Evolutionary conservation across 1,140 invertebrate genomes (phyloP), one percentile per base, ranked within the genome.

Genomic region (Steinernema feltiae): DNA sequence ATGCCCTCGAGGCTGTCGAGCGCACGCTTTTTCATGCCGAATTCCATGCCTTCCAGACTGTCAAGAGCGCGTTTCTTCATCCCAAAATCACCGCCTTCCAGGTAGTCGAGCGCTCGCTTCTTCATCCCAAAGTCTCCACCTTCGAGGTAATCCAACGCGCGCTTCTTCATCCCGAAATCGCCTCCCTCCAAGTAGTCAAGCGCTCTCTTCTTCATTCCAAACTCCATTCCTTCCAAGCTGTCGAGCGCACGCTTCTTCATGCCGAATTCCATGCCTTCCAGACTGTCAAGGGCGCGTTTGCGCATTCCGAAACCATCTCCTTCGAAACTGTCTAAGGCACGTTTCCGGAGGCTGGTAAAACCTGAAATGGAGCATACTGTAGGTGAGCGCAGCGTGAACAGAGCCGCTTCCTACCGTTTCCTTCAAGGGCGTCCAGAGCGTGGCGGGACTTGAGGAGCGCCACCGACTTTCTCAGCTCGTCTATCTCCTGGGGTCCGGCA

Each of bases 11-110:
- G 35, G 30, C 31, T n/a, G 30, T 76, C 74, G 1, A 76, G 71
- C 15, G 74, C 74, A 1, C 73, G 46, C 21, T 76, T 76, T n/a
- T 76, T 76, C 0, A 73, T 27, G 0, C 70, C 32, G 53, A 75
- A 76, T 1, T 32, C 74, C 2, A 21, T 27, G 0, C 71, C 74
- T 17, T 76, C 74, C 24, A 69, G 21, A 21, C 21, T 21, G 69
- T 69, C 30, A 21, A 30, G 24, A 17, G 69, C 69, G n/a, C 73
- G 41, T 35, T 70, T 48, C 73, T 72, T 29, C 3, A 70, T 30
- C 15, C 24, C 69, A 30, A 69, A 69, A 21, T 30, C 69, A 12
- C 30, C 69, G 30, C 69, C 69, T 3, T 69, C 69, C 24, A 69
- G 21, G 30, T 30, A 24, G 21, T 69, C 69, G 3, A 69, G 21